A percentile compares a stretch with the other conserved stretches of the same genome.
Conservation (phyloP, 2,888 invertebrate genomes). For the Agriopis leucophaearia region DNA sequence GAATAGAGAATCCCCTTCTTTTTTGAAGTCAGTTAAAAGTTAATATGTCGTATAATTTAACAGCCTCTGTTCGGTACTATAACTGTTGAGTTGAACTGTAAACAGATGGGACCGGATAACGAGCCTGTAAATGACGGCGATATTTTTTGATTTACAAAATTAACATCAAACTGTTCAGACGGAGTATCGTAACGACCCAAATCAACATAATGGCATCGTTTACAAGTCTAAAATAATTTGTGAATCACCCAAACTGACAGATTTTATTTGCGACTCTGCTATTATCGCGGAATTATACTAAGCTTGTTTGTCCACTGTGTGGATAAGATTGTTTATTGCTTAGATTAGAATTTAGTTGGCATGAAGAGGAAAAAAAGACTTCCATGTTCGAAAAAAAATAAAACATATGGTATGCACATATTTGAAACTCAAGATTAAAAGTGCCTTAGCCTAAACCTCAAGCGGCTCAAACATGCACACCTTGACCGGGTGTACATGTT, state of each 20-base stretch:
- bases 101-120: constrained; percentile 45
- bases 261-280: constrained; percentile 45
- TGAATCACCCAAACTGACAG: constrained; percentile 46
- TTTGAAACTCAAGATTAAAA: too few relatives aligned
- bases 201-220: constrained; percentile 52
- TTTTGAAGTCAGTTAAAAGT: too few relatives aligned
- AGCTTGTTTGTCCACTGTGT: constrained; percentile 32
- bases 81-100: constrained; percentile 34
- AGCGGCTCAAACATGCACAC: too few relatives aligned
- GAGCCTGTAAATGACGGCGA: constrained; percentile 51
- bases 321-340: not conserved
- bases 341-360: too few relatives aligned
- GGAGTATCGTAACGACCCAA: constrained; percentile 48
- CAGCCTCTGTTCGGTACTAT: not conserved
- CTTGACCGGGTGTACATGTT: too few relatives aligned
- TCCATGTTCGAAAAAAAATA: too few relatives aligned
- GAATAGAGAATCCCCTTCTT: too few relatives aligned
- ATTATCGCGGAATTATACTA: constrained; percentile 41
- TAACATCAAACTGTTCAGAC: constrained; percentile 50
- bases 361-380: too few relatives aligned
- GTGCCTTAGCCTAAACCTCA: too few relatives aligned
- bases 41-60: too few relatives aligned
- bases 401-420: too few relatives aligned
- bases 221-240: constrained; percentile 53
- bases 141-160: constrained; percentile 57